Conservation (phyloP, 2,113 vertebrate species). For the Serilophus lunatus region DNA sequence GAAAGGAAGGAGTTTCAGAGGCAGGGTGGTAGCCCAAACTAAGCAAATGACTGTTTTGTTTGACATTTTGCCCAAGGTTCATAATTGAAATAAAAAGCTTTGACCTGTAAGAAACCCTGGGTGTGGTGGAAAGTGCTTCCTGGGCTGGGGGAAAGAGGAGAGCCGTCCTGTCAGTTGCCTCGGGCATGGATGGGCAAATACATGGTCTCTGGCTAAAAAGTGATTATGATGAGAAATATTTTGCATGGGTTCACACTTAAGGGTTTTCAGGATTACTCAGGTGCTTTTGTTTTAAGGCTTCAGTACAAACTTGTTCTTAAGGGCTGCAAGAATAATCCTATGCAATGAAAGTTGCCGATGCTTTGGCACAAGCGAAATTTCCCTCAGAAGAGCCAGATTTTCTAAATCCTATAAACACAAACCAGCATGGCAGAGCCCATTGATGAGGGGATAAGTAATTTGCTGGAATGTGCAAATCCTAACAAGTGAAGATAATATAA, state of each 20-base stretch:
- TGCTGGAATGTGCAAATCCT: background rate
- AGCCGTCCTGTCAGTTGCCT: background rate
- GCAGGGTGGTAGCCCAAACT: slow-evolving; percentile 7
- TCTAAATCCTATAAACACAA: background rate
- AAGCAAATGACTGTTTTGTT: slow-evolving; percentile 46
- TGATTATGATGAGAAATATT: background rate
- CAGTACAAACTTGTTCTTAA: background rate
- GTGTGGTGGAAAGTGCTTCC: slow-evolving; percentile 47
- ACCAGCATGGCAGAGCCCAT: background rate
- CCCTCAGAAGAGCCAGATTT: background rate
- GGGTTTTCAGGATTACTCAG: background rate
- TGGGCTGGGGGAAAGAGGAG: background rate
- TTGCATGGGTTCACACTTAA: background rate
- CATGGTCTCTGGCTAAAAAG: background rate
- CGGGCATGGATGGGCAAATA: background rate
- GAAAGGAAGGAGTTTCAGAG: background rate
- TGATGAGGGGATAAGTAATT: background rate
- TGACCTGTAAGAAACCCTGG: slow-evolving; percentile 48
- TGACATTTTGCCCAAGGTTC: slow-evolving; percentile 45
- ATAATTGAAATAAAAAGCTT: slow-evolving; percentile 19
- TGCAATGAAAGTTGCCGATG: background rate
- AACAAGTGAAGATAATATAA: background rate
- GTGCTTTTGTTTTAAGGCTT: background rate
- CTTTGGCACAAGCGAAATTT: background rate
- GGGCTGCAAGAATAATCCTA: background rate